Evolutionary conservation across 2,113 vertebrate genomes (phyloP).

Genomic region (Dicaeum eximium): DNA sequence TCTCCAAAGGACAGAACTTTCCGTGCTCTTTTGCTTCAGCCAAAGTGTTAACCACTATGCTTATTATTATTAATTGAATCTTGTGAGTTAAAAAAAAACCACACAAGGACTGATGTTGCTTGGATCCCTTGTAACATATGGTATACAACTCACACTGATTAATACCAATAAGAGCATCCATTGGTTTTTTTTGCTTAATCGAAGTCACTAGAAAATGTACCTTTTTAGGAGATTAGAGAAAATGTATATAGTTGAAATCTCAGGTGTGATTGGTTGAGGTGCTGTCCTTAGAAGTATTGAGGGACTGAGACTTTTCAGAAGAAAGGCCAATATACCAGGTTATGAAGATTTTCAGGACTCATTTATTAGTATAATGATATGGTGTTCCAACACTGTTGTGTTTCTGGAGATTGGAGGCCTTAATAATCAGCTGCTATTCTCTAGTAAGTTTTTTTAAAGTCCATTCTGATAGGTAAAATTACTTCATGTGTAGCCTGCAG

Average conservation of each 20-base stretch:
- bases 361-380: accelerated
- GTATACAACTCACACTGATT: not conserved
- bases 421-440: not conserved
- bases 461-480: not conserved
- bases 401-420: not conserved
- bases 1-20: not conserved
- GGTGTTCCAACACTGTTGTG: not conserved
- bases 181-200: not conserved
- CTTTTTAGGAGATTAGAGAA: not conserved
- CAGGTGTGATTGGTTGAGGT: not conserved
- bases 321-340: not conserved
- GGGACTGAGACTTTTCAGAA: not conserved
- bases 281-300: not conserved
- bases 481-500: not conserved
- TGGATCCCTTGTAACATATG: not conserved
- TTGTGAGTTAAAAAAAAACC: not conserved
- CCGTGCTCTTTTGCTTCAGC: not conserved
- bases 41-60: not conserved
- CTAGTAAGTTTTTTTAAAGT: not conserved
- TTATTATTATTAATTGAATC: not conserved
- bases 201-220: not conserved
- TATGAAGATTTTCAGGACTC: not conserved
- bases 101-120: not conserved
- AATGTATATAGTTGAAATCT: not conserved
- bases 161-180: not conserved